Evolutionary conservation across 2,888 invertebrate genomes (phyloP).

Genomic region (Drosophila mercatorum): DNA sequence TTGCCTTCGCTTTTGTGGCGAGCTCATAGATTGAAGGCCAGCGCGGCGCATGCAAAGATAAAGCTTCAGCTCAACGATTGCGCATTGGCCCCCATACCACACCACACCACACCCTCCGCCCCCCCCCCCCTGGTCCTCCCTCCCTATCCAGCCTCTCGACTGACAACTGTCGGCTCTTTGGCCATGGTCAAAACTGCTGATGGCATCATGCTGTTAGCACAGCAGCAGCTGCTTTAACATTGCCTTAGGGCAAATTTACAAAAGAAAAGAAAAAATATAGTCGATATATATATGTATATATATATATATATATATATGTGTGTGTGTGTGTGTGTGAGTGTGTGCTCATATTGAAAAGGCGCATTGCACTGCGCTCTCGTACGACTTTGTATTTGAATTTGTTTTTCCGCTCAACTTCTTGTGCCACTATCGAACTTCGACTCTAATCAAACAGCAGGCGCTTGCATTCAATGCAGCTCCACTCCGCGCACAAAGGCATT

Average conservation of each 20-base stretch:
- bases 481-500: conserved; percentile 6
- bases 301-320: neutral
- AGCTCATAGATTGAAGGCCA: conserved; percentile 67
- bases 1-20: conserved; percentile 39
- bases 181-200: conserved; percentile 61
- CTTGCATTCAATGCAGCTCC: conserved; percentile 24
- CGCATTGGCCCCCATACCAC: conserved; percentile 13
- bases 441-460: conserved; percentile 14
- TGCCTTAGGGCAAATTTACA: conserved; percentile 25
- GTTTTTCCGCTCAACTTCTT: conserved; percentile 22
- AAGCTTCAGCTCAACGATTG: conserved; percentile 32
- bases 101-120: conserved; percentile 11
- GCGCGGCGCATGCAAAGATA: conserved; percentile 61
- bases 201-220: conserved; percentile 75
- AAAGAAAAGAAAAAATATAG: neutral
- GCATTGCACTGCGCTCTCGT: conserved; percentile 27
- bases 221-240: conserved; percentile 51
- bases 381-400: conserved; percentile 20
- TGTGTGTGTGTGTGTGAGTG: neutral
- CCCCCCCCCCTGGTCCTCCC: neutral
- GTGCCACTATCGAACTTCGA: conserved; percentile 13
- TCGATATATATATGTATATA: neutral
- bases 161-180: conserved; percentile 38
- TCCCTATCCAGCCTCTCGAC: neutral
- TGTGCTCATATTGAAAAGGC: conserved; percentile 21